Base-by-base conservation (phyloP, 2,113 vertebrate genomes). In the Nicator chloris region DNA sequence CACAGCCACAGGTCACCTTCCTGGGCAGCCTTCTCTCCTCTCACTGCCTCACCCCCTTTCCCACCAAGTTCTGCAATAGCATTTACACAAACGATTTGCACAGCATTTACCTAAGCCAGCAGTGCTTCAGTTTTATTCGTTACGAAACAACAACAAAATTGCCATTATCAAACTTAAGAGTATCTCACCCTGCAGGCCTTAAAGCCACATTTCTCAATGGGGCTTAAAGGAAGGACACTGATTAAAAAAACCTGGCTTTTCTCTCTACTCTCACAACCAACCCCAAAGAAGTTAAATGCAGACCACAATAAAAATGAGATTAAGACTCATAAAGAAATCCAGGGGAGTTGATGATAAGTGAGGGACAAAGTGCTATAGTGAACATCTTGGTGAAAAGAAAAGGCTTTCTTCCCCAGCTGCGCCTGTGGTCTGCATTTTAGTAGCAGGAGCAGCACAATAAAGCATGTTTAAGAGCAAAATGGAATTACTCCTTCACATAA, bases 161-260 rank as follows among this genome's bases (percentile, higher is more conserved):
- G 35, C 63, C 47, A 64, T 8, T 4, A 60, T 22, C 60, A 57
- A 50, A 57, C 28, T 72, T 30, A 27, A 27, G 13, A 53, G 10
- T 10, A 61, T 17, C 42, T 60, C 44, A 77, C 8, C 28, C 8
- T 2, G 42, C 0, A 51, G 18, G 0, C 0, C 30, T 83, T 64
- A 9, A 84, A 82, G 27, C 13, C 10, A 0, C 21, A 37, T 31
- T 89, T 82, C 39, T 87, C 47, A 61, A 26, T 1, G 0, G 45
- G 21, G 56, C 28, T 22, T 17, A 85, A 90, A 72, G 9, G 33
- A 65, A 50, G 15, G 49, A 78, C 14, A 35, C 1, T 35, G 23
- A 49, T 44, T 40, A 1, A 10, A 86, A 81, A 82, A 56, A 4
- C 0, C 0, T 4, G 19, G 14, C 18, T 69, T 57, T 85, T 56